Percentiles rank a stretch among this genome's conserved stretches.
Conservation (phyloP, 2,888 invertebrate genomes). For the Polydrusus pterygomalis region DNA sequence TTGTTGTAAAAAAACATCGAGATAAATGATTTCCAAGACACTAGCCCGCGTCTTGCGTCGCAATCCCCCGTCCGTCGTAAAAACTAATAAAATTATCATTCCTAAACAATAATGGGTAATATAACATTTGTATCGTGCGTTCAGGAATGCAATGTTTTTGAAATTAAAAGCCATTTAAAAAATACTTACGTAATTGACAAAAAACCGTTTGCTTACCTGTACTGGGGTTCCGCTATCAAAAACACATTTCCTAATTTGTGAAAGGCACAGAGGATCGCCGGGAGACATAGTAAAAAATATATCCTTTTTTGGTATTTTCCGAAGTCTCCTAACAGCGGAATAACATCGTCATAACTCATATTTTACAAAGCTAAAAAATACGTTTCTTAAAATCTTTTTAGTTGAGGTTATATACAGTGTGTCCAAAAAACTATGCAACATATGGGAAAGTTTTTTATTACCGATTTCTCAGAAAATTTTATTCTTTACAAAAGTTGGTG, state of each 20-base stretch:
- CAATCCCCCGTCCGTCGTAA: no score
- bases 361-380: constrained; percentile 37
- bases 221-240: constrained; percentile 78
- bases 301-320: constrained; percentile 81
- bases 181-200: not conserved
- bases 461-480: no score
- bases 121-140: no score
- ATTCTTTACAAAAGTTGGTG: no score
- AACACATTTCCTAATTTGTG: constrained; percentile 84
- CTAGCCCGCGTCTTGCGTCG: no score
- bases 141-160: no score
- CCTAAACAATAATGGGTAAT: no score
- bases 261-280: constrained; percentile 82
- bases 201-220: constrained; percentile 73
- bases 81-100: no score
- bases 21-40: no score
- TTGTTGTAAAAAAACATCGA: no score
- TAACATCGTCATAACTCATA: constrained; percentile 84
- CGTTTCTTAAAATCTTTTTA: not conserved
- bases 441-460: no score
- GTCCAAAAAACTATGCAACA: not conserved
- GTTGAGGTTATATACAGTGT: not conserved
- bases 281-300: constrained; percentile 81
- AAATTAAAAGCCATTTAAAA: no score
- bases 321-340: constrained; percentile 81